Evolutionary conservation across 2,113 vertebrate species (phyloP).

Genomic region (Neoarius graeffei): DNA sequence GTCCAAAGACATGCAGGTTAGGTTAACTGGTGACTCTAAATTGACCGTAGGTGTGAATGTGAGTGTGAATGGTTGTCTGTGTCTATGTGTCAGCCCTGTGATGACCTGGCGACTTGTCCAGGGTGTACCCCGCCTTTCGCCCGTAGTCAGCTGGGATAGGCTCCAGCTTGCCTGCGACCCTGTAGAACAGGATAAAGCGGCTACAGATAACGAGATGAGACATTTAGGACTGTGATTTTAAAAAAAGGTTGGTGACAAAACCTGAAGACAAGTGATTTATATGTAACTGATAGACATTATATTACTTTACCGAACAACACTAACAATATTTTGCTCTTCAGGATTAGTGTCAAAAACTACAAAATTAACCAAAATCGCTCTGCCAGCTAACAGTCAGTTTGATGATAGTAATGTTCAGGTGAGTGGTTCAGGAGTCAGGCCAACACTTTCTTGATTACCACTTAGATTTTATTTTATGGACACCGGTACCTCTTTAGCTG

Average conservation of each 20-base stretch:
- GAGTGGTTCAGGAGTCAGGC: background rate
- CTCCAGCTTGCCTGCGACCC: too few species aligned
- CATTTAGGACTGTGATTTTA: background rate
- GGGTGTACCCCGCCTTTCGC: too few species aligned
- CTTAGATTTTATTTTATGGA: background rate
- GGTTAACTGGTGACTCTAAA: too few species aligned
- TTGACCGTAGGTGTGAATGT: too few species aligned
- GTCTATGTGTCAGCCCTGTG: too few species aligned
- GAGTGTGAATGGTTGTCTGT: too few species aligned
- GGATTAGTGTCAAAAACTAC: background rate
- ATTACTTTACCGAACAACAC: background rate
- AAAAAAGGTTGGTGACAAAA: background rate
- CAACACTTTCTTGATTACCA: background rate
- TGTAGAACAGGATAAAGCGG: too few species aligned
- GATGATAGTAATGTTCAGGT: background rate
- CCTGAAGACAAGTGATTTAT: background rate
- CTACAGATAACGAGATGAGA: too few species aligned
- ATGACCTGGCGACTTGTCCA: too few species aligned
- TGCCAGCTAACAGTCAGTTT: background rate
- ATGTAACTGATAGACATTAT: background rate
- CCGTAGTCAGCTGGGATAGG: too few species aligned
- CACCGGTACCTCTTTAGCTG: slow-evolving; percentile 77
- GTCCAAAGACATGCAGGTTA: too few species aligned
- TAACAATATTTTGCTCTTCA: background rate
- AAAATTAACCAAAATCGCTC: background rate